Evolutionary conservation across 2,797 vertebrate species (phyloP), one percentile per base, ranked within the genome.

Genomic region (Malurus leucopterus): DNA sequence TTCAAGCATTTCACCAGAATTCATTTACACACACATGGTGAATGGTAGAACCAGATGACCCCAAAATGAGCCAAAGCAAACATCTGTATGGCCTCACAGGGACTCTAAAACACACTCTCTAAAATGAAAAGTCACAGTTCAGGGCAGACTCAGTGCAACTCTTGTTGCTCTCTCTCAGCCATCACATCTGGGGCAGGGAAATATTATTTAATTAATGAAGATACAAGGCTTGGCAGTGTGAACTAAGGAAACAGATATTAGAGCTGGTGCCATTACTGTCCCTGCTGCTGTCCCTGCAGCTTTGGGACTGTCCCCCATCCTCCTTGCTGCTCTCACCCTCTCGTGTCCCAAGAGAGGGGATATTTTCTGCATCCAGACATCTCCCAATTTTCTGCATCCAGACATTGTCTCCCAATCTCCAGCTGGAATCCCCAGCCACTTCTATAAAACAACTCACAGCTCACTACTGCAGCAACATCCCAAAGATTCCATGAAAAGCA

Each of bases 21-120:
- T 72, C 26, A 22, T 21, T 34, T 62, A 44, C 22, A 53, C 22
- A 17, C 0, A 0, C 36, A 36, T 2, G n/a, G 62, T 14, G 29
- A 68, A 68, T 24, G 22, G 15, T 57, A 40, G 53, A 64, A 23
- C 15, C 55, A 86, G 46, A 41, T 15, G 17, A 88, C 30, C 59
- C 14, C 43, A 22, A 61, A 78, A 22, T 1, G 24, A 44, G 13
- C 32, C 55, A 38, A 32, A 65, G 53, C 7, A 62, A 47, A 71
- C 61, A 13, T 15, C 1, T 44, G 38, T 18, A 23, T 9, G 12
- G 43, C 29, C 67, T 36, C n/a, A 63, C 1, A 53, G 36, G 59
- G 34, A 30, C 23, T 24, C 30, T 36, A 44, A 58, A 74, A 57
- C 23, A 84, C 16, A 2, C 5, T 40, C 38, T 46, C 32, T 49